A percentile compares a stretch with the other conserved stretches of the same genome.
These are phyloP conservation scores for Takifugu bimaculatus DNA, from an alignment of 2,113 vertebrate species.

Conservation along the genomic window DNA sequence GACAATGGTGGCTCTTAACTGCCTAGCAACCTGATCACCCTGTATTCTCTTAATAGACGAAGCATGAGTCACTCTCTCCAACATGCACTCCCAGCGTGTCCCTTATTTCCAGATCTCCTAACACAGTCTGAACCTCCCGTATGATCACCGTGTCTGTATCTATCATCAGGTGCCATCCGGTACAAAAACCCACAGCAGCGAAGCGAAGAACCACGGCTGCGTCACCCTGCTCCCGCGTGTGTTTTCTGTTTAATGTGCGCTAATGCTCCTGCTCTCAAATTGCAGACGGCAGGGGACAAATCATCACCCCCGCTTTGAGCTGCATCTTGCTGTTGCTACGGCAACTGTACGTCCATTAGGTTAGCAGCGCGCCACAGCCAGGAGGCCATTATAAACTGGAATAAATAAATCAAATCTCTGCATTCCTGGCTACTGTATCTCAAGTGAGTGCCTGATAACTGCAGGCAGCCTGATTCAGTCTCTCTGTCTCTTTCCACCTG, in stretches of 20 bases:
- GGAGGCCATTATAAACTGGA: slow-evolving; percentile 17
- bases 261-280: neutral
- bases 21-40: slow-evolving; percentile 77
- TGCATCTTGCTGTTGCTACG: slow-evolving; percentile 44
- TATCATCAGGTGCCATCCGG: no score
- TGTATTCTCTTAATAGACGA: slow-evolving; percentile 67
- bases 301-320: slow-evolving; percentile 41
- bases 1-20: slow-evolving; percentile 75
- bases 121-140: no score
- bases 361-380: slow-evolving; percentile 6
- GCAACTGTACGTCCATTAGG: slow-evolving; percentile 37
- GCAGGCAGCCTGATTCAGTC: no score
- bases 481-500: no score
- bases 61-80: slow-evolving; percentile 67
- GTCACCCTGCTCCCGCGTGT: neutral
- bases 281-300: slow-evolving; percentile 10
- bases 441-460: neutral
- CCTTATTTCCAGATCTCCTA: no score
- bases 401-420: slow-evolving; percentile 32
- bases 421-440: slow-evolving; percentile 8
- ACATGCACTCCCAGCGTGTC: slow-evolving; percentile 15
- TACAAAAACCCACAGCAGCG: neutral
- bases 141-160: neutral
- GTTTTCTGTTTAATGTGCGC: neutral
- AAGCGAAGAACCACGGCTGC: neutral